A percentile compares a stretch with the other conserved stretches of the same genome.
Evolutionary conservation across 2,797 vertebrate genomes (phyloP).

Genomic region (Dendrocincla fuliginosa): DNA sequence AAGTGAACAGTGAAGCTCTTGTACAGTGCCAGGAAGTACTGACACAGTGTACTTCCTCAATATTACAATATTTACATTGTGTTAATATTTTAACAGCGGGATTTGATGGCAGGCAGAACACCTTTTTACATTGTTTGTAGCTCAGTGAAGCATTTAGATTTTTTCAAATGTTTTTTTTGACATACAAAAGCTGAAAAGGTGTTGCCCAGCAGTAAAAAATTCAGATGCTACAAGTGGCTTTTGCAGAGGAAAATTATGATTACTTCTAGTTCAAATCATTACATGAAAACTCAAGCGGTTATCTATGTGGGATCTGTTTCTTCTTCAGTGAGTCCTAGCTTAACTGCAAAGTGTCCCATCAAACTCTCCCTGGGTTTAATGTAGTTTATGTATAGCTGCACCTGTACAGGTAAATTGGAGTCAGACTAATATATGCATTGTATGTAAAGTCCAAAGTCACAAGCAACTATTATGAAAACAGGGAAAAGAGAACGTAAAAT

Average conservation of each 20-base stretch:
- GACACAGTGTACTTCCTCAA: constrained; percentile 69
- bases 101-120: constrained; percentile 59
- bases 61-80: constrained; percentile 71
- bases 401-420: neutral
- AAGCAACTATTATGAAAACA: neutral
- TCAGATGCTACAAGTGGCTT: neutral
- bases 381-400: neutral
- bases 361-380: neutral
- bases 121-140: constrained; percentile 56
- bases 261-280: constrained; percentile 30
- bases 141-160: neutral
- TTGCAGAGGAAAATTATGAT: constrained; percentile 1
- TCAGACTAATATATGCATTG: neutral
- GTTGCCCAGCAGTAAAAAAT: neutral
- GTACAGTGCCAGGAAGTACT: constrained; percentile 60
- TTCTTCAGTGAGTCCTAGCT: neutral
- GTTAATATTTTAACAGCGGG: constrained; percentile 56
- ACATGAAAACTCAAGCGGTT: neutral
- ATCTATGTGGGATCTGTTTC: neutral
- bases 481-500: neutral
- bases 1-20: constrained; percentile 65
- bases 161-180: constrained; percentile 30
- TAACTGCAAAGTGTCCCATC: neutral
- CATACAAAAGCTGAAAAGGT: neutral
- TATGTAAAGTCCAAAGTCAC: neutral